A percentile compares a stretch with the other conserved stretches of the same genome.
Conservation (phyloP, 2,113 vertebrate species). For the Zapus hudsonius region DNA sequence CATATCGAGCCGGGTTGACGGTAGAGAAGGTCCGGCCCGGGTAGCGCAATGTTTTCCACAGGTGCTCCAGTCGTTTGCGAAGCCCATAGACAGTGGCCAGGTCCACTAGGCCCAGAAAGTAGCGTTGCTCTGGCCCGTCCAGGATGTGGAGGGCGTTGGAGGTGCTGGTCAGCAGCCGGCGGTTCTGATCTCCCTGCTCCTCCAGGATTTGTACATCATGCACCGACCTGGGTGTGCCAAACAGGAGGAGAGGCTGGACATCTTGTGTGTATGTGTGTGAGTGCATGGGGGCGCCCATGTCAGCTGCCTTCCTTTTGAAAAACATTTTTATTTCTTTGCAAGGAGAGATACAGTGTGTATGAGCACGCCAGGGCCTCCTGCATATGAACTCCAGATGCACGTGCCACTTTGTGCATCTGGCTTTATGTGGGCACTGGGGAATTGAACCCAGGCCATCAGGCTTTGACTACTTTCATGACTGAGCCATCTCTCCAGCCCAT, state of each 20-base stretch:
- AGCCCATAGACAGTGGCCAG: constrained; percentile 92
- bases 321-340: too few relatives aligned
- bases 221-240: constrained; percentile 70
- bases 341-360: too few relatives aligned
- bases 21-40: constrained; percentile 90
- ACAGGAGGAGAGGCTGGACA: neutral
- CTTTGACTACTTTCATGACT: too few relatives aligned
- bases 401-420: too few relatives aligned
- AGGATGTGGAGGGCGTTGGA: constrained; percentile 91
- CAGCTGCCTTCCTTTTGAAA: too few relatives aligned
- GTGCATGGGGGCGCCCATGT: too few relatives aligned
- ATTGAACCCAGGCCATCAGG: too few relatives aligned
- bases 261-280: neutral
- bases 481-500: too few relatives aligned
- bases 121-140: constrained; percentile 91
- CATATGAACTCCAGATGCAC: too few relatives aligned
- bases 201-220: constrained; percentile 2
- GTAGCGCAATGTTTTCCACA: constrained; percentile 91
- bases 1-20: constrained; percentile 88
- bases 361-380: too few relatives aligned
- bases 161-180: constrained; percentile 87
- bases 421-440: too few relatives aligned
- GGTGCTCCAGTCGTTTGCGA: constrained; percentile 89
- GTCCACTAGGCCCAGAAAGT: constrained; percentile 93
- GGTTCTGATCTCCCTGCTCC: constrained; percentile 85